Conservation (phyloP, 2,797 vertebrate genomes). For the Mus spretus region DNA sequence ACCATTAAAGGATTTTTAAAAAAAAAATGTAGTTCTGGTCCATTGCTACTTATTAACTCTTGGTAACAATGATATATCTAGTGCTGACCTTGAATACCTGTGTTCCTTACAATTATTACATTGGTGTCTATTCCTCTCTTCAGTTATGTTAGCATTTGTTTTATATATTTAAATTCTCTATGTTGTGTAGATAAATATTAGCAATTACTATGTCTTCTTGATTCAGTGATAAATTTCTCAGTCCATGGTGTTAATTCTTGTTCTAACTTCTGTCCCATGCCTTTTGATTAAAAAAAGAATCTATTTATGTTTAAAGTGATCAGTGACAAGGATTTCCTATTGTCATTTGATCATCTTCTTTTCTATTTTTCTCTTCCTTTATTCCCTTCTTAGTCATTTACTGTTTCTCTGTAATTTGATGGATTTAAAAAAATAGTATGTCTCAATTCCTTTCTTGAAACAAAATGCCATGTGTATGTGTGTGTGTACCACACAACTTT, state of each 20-base stretch:
- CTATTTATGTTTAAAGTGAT: neutral
- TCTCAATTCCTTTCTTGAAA: neutral
- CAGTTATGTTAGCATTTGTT: neutral
- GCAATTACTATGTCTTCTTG: neutral
- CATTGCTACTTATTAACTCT: neutral
- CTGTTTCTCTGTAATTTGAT: neutral
- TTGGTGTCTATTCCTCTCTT: neutral
- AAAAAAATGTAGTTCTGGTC: neutral
- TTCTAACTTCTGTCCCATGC: neutral
- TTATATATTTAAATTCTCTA: neutral
- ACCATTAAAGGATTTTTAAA: neutral
- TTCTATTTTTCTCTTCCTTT: neutral
- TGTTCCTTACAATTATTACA: neutral
- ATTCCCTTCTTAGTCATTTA: neutral
- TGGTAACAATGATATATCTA: neutral
- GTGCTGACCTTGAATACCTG: neutral
- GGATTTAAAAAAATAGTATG: neutral
- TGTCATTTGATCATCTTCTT: neutral
- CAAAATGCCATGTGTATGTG: neutral
- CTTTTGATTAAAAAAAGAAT: slow-evolving; percentile 13
- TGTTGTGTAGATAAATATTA: neutral
- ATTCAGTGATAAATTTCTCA: neutral
- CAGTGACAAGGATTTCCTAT: neutral
- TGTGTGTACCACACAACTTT: neutral
- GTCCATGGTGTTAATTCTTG: neutral